These are phyloP conservation scores for Anadara kagoshimensis DNA, from an alignment of 1,140 invertebrate species.

Conservation along the genomic window DNA sequence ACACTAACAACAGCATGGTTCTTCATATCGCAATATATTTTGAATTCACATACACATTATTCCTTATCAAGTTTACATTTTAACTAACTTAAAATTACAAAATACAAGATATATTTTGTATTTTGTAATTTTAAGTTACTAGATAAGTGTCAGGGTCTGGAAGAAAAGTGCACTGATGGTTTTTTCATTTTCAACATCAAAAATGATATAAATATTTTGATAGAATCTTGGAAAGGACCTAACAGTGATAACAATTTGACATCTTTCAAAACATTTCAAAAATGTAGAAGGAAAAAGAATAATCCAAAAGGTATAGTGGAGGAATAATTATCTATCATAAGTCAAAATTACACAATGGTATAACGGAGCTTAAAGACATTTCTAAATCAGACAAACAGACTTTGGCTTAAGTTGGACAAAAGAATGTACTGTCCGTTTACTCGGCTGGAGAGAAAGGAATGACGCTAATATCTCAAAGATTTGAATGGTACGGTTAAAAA, in stretches of 20 bases:
- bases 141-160: background rate
- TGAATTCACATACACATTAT: too few relatives aligned
- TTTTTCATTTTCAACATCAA: background rate
- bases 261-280: background rate
- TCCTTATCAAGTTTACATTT: too few relatives aligned
- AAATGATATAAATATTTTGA: conserved; percentile 1
- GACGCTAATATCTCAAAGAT: too few relatives aligned
- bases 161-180: background rate
- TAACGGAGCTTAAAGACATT: background rate
- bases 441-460: too few relatives aligned
- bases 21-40: too few relatives aligned
- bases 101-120: too few relatives aligned
- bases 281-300: background rate
- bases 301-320: conserved; percentile 2
- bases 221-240: conserved; percentile 9
- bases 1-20: too few relatives aligned
- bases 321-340: conserved; percentile 1
- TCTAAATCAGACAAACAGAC: conserved; percentile 3
- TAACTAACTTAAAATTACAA: too few relatives aligned
- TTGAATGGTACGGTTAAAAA: too few relatives aligned
- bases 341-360: background rate
- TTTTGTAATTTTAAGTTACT: too few relatives aligned
- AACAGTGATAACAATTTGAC: background rate
- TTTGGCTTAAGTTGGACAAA: conserved; percentile 5
- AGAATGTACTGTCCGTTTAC: too few relatives aligned